These are phyloP conservation scores for Hypanus sabinus DNA, from an alignment of 2,113 vertebrate species.

Conservation along the genomic window DNA sequence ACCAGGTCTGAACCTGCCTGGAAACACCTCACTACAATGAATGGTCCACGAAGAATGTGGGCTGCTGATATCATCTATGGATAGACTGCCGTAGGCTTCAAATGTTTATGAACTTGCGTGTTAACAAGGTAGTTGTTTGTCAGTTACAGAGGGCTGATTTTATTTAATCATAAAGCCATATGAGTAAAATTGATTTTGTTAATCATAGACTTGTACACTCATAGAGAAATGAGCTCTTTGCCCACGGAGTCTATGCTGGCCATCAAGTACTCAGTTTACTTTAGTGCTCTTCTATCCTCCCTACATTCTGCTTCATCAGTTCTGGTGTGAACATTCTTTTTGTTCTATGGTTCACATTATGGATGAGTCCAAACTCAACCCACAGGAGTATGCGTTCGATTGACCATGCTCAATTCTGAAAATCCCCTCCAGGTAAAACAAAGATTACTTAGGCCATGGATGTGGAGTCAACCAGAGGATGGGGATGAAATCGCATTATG, in stretches of 20 bases:
- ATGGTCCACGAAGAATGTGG: background rate
- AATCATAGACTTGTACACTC: background rate
- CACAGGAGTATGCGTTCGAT: background rate
- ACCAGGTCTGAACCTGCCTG: background rate
- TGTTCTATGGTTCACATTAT: background rate
- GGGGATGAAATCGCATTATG: too few relatives aligned
- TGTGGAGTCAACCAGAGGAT: too few relatives aligned
- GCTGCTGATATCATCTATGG: background rate
- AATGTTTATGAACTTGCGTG: background rate
- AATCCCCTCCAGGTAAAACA: background rate
- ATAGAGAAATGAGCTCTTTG: too few relatives aligned
- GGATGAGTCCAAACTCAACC: background rate
- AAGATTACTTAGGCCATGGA: background rate
- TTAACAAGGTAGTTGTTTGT: background rate
- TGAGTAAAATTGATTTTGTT: background rate
- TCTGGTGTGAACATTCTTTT: background rate
- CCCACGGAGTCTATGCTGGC: too few relatives aligned
- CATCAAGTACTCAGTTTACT: too few relatives aligned
- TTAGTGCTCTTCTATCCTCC: too few relatives aligned
- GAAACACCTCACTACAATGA: background rate
- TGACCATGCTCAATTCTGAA: background rate
- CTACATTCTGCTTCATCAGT: too few relatives aligned
- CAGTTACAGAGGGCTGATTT: background rate
- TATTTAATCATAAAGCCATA: background rate
- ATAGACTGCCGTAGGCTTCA: background rate